These are phyloP conservation scores for Polyploca ridens DNA, from an alignment of 2,888 invertebrate species.

Conservation along the genomic window DNA sequence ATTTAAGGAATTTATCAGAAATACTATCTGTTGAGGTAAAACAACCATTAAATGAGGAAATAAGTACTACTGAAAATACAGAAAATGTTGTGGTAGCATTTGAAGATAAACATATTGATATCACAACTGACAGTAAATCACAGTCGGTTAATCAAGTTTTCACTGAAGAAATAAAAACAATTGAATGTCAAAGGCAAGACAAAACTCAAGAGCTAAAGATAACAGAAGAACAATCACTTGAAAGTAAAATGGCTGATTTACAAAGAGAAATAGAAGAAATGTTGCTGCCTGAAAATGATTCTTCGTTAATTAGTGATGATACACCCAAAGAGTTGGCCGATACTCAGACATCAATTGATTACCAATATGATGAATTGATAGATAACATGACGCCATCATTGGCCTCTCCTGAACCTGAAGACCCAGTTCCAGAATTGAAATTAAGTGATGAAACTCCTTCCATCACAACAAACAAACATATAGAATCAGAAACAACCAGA, in stretches of 20 bases:
- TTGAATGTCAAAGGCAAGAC: slow-evolving; percentile 31
- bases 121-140: slow-evolving; percentile 15
- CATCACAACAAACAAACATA: neutral
- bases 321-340: slow-evolving; percentile 65
- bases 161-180: slow-evolving; percentile 37
- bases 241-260: slow-evolving; percentile 78
- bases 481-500: slow-evolving; percentile 22
- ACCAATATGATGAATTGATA: slow-evolving; percentile 59
- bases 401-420: slow-evolving; percentile 68
- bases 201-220: slow-evolving; percentile 42
- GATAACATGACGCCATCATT: slow-evolving; percentile 66
- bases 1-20: slow-evolving; percentile 53
- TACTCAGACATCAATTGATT: slow-evolving; percentile 59
- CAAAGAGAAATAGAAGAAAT: slow-evolving; percentile 81
- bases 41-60: slow-evolving; percentile 26
- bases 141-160: slow-evolving; percentile 25
- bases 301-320: slow-evolving; percentile 65
- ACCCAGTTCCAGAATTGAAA: slow-evolving; percentile 33
- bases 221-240: slow-evolving; percentile 71
- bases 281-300: slow-evolving; percentile 75
- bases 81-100: slow-evolving; percentile 15
- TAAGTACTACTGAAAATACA: slow-evolving; percentile 21
- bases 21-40: slow-evolving; percentile 55
- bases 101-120: slow-evolving; percentile 15
- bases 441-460: slow-evolving; percentile 8